These are phyloP conservation scores for Piaya cayana DNA, from an alignment of 2,113 vertebrate genomes.

Conservation along the genomic window DNA sequence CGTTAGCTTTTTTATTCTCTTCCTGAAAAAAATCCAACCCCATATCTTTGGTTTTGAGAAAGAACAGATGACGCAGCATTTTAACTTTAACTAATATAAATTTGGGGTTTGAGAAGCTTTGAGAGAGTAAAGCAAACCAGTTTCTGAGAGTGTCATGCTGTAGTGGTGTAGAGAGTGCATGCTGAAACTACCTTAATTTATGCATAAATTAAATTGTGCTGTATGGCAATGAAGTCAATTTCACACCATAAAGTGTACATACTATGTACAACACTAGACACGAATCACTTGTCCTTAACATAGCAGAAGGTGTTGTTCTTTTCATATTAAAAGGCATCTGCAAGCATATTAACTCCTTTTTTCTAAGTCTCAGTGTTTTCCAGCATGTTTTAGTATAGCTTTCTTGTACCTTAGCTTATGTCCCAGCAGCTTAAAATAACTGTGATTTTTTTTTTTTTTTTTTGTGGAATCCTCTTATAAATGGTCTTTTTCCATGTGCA, in stretches of 20 bases:
- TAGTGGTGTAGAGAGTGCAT: neutral
- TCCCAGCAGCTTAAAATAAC: neutral
- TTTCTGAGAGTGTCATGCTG: neutral
- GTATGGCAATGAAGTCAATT: neutral
- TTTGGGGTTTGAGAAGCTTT: neutral
- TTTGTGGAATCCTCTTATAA: neutral
- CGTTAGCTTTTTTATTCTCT: neutral
- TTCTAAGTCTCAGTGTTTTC: neutral
- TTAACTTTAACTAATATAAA: neutral
- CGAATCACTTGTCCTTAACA: neutral
- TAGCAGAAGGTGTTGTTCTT: neutral
- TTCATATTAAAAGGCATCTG: neutral
- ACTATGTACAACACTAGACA: neutral
- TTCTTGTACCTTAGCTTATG: neutral
- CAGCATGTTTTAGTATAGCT: neutral
- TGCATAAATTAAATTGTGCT: neutral
- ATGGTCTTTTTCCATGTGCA: neutral
- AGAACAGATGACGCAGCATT: neutral
- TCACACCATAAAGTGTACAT: accelerated
- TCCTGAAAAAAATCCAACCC: neutral
- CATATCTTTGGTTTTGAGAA: neutral
- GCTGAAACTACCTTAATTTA: neutral
- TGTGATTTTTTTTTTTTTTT: neutral
- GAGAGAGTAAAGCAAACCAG: neutral
- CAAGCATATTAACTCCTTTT: neutral